Base-by-base conservation (phyloP, 2,113 vertebrate genomes). In the Chaetorhynchus papuensis region DNA sequence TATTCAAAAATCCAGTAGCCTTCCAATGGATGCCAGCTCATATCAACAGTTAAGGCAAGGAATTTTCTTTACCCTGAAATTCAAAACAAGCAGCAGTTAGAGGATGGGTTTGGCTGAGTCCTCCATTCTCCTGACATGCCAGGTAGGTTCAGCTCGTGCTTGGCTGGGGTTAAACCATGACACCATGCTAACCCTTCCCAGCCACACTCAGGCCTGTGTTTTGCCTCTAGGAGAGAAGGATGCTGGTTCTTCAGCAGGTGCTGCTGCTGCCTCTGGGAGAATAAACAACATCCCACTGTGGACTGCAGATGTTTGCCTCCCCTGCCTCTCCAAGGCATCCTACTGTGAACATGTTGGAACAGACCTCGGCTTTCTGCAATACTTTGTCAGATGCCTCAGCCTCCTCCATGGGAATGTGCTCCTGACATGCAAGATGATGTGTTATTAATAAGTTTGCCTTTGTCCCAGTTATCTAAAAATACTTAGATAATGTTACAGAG, bases 361-460 rank as follows among this genome's bases (percentile, higher is more conserved):
- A 81, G 52, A 50, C 5, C 0, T 0, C 13, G 37, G 15, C 24
- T 89, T 83, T 88, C 68, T 95, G 63, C 52, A 86, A n/a, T 66
- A 39, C 12, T 90, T 77, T 90, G 14, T 88, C 79, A 88, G 61
- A 92, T 70, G 26, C n/a, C 82, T 83, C 76, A 57, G 79, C 37
- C 76, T 88, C 47, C 59, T 83, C 87, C 68, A 83, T 1, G 8
- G 44, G 65, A 92, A 74, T 47, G 37, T 37, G 39, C 50, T 89
- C 65, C 61, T 95, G 91, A 82, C 53, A 72, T 57, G 31, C 53
- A 72, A 89, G 59, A 71, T 42, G 57, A 79, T 83, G 61, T 72
- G 60, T 86, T 95, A 90, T 93, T 93, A 93, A 81, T 95, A 93
- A 77, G 18, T 64, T 91, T 90, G 68, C 80, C 44, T 93, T 93